Base-by-base conservation (phyloP, 2,797 vertebrate species). In the Meriones psammophilus region DNA sequence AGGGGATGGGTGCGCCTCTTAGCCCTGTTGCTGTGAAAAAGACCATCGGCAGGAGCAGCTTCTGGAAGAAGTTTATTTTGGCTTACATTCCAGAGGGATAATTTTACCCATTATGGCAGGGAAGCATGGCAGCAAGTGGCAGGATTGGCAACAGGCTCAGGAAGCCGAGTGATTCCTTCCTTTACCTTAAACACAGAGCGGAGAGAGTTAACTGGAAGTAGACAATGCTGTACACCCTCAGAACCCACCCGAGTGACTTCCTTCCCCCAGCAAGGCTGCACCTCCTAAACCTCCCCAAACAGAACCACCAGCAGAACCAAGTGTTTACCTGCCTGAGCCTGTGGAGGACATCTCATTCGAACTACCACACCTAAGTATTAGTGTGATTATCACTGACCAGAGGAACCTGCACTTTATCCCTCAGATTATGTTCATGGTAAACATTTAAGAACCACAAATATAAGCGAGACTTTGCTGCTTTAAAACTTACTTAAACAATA, bases 401-500 rank as follows among this genome's bases (percentile, higher is more conserved):
- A 93, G 56, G 58, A 20, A 73, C 89, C 68, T 89, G 73, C 50
- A 54, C 60, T 64, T 60, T 92, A 30, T 93, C 80, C 89, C 95
- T 95, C 46, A 92, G 5, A 17, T 79, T 88, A 84, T 84, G 62
- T 71, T 56, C 88, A 30, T 46, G 71, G 15, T 88, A 56, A 94
- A 62, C 18, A 94, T 89, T 71, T 93, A 84, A 15, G 89, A 69
- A 66, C 83, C 54, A 13, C 88, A 85, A 26, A 2, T 73, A 50
- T 90, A 80, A 93, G 36, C 80, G 95, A 71, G 58, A 56, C 94
- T 89, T 96, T 85, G 83, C 33, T 73, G 10, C 20, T 88, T 86
- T 81, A 91, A 96, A 94, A 39, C 76, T 71, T 13, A 94, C 66
- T 71, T 94, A 88, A 85, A 36, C 39, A 84, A 18, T 81, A 81